Base-by-base conservation (phyloP, 2,888 invertebrate species). In the Mesorhabditis spiculigera region DNA sequence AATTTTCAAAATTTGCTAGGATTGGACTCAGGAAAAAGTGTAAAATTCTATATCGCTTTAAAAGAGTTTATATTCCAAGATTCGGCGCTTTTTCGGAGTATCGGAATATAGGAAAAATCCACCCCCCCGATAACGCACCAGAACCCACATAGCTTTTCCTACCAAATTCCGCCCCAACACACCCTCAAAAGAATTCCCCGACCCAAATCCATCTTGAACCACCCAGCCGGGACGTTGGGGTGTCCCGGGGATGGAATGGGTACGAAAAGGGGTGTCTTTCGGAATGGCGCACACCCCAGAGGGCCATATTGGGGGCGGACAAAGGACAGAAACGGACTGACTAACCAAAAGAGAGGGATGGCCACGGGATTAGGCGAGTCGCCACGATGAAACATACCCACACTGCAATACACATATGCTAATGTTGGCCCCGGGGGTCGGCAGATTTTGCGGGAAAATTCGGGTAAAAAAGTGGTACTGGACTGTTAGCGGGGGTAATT, bases 241-340 rank as follows among this genome's bases (percentile, higher is more conserved):
- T 69, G 69, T 69, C 68, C 71, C 68, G 68, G 69, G 71, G 71
- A n/a, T 69, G 68, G 68, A 71, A 71, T 71, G 71, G 71, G 68
- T 71, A 69, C 71, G 62, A 67, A 71, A 71, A 64, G 69, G 71
- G 71, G 66, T 71, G 68, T 66, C 71, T 65, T 63, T 69, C 65
- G 68, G 68, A 68, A 68, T 70, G 70, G 68, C 66, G 68, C 68
- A 68, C 64, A 69, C 68, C 64, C 68, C 65, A 65, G 64, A 68
- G 16, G 28, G 45, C 66, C 45, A 68, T 8, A 70, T 68, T 68
- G 72, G 66, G 43, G 43, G 65, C 50, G 64, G 63, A n/a, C 62
- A 67, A 73, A 58, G 41, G 58, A 67, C 58, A 70, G 73, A 71
- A 70, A 70, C 64, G 68, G 68, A 73, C 70, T 68, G 68, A 70